Evolutionary conservation across 2,888 invertebrate species (phyloP).

Genomic region (Drosophila subsilvestris): DNA sequence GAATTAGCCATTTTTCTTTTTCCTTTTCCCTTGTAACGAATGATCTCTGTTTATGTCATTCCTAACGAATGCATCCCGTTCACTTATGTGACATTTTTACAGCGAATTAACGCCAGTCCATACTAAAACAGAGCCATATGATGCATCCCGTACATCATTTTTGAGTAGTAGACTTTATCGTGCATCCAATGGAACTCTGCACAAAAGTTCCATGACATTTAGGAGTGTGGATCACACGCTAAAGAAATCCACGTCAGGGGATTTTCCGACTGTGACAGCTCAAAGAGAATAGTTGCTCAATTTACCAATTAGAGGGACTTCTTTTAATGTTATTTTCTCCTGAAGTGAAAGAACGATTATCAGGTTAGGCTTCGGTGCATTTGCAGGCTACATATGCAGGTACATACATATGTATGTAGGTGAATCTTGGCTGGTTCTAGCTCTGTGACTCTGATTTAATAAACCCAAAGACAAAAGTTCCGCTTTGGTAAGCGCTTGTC

Average conservation of each 20-base stretch:
- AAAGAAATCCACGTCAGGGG: neutral
- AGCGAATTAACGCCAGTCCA: too few relatives aligned
- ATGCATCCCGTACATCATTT: neutral
- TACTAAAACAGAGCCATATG: neutral
- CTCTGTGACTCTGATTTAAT: conserved; percentile 30
- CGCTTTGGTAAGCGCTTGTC: conserved; percentile 31
- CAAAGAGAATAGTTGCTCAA: conserved; percentile 29
- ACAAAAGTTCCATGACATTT: neutral
- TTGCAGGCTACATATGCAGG: neutral
- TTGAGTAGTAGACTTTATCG: neutral
- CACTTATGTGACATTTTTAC: neutral
- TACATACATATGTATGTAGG: neutral
- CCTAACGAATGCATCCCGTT: neutral
- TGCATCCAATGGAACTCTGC: conserved; percentile 1
- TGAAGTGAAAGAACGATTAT: conserved; percentile 11
- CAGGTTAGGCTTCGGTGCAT: conserved; percentile 32
- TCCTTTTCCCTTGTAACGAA: neutral
- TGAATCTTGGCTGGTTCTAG: conserved; percentile 2
- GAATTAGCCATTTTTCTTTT: too few relatives aligned
- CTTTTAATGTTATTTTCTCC: neutral
- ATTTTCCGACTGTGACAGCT: neutral
- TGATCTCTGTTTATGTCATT: neutral
- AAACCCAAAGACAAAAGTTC: conserved; percentile 28
- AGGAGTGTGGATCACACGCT: neutral
- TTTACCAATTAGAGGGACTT: conserved; percentile 12